A percentile compares a stretch with the other conserved stretches of the same genome.
phyloP scores from a whole-genome alignment of 2,888 invertebrate species.

The Drosophila seclusa region DNA sequence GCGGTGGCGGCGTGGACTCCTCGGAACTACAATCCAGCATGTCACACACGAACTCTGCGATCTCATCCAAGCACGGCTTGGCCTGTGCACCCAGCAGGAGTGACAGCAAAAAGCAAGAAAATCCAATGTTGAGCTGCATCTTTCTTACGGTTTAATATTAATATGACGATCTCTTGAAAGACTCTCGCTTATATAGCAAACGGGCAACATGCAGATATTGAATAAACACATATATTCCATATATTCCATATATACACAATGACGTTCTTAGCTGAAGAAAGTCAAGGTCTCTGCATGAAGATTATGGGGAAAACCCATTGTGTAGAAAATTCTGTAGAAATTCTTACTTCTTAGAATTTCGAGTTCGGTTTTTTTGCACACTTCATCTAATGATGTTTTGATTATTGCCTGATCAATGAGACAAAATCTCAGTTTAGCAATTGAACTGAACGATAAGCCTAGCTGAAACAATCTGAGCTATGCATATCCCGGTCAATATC shows the following conservation, averaged over 20 bases:
- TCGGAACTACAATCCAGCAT: slow-evolving; percentile 34
- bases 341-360: too few species aligned
- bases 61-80: too few species aligned
- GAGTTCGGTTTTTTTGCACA: too few species aligned
- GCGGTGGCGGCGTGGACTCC: slow-evolving; percentile 9
- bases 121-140: slow-evolving; percentile 48
- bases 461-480: slow-evolving; percentile 3
- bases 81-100: slow-evolving; percentile 27
- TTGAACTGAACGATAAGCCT: slow-evolving; percentile 59
- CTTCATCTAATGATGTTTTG: too few species aligned
- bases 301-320: neutral
- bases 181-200: slow-evolving; percentile 49
- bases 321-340: too few species aligned
- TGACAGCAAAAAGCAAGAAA: slow-evolving; percentile 21
- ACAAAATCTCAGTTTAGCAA: too few species aligned
- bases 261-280: neutral
- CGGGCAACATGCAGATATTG: slow-evolving; percentile 27
- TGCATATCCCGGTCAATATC: slow-evolving; percentile 52
- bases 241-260: neutral
- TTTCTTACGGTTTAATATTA: slow-evolving; percentile 4
- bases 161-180: neutral
- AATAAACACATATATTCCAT: neutral
- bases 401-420: too few species aligned
- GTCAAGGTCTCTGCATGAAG: neutral
- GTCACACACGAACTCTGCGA: too few species aligned